phyloP scores from a whole-genome alignment of 2,888 invertebrate species.

The Limulus polyphemus region DNA sequence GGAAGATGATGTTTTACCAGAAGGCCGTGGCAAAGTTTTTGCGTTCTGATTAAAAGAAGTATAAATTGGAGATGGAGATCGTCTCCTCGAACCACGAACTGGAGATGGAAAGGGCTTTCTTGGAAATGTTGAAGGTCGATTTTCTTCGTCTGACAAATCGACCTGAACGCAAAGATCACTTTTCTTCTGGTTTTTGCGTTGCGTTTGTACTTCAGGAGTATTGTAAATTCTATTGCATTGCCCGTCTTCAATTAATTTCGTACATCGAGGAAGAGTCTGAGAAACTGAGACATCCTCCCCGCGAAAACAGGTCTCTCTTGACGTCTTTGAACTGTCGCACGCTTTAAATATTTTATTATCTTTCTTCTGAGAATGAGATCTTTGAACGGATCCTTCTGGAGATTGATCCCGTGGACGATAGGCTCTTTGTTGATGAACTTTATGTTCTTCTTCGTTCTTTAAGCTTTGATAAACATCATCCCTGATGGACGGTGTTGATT shows the following conservation, averaged over 20 bases:
- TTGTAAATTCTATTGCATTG: background rate
- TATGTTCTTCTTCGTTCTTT: background rate
- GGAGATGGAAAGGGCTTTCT: too few species aligned
- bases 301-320: background rate
- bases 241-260: background rate
- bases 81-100: too few species aligned
- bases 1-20: too few species aligned
- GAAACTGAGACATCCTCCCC: background rate
- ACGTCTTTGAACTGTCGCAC: background rate
- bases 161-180: background rate
- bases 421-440: background rate
- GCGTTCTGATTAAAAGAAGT: too few species aligned
- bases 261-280: background rate
- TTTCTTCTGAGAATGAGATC: background rate
- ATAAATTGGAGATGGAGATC: too few species aligned
- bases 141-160: background rate
- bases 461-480: background rate
- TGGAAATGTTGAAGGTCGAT: too few species aligned
- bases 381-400: background rate
- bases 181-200: background rate
- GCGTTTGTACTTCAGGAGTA: background rate
- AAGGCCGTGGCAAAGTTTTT: too few species aligned
- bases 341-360: too few species aligned
- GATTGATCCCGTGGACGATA: background rate
- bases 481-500: slow-evolving; percentile 2